Evolutionary conservation across 2,888 invertebrate species (phyloP), one percentile per base, ranked within the genome.

Genomic region (Agonum fuliginosum): DNA sequence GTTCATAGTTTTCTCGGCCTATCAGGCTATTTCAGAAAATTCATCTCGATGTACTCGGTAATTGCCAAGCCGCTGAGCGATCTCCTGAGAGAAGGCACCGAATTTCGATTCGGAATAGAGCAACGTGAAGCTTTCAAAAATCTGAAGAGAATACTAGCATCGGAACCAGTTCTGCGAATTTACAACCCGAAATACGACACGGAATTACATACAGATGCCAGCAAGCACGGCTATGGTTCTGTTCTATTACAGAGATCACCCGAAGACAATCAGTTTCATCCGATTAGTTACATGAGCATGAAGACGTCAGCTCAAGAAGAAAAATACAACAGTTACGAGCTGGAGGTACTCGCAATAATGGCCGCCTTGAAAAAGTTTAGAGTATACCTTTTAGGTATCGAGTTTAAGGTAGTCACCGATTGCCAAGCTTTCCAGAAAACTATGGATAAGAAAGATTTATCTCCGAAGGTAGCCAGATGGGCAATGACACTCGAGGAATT

Each of bases 401-500:
- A 74, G 43, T 78, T 82, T 58, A 79, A 65, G 48, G 48, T 81
- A 41, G 54, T 82, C 4, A 79, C 80, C 0, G 79, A 79, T 27
- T 80, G 80, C 67, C 37, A 43, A 3, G 78, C 79, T 4, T 79
- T 79, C 37, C n/a, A 70, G 37, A 73, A 37, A 22, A 79, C 80
- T 0, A 73, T 74, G 48, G 12, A 24, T 0, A 80, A 80, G 34
- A 80, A 72, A 51, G 79, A 80, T 19, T 43, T 79, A 24, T 20
- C 41, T 2, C 69, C 75, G 6, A 19, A 78, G 34, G 78, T 82
- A 14, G 80, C 80, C n/a, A 74, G 80, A 71, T 82, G 81, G 80
- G 79, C 78, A 0, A 46, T 80, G 19, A 19, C 79, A 17, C 37
- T 82, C 2, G 71, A 79, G 58, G 81, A 82, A 17, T 82, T 78